Percentiles rank a stretch among this genome's conserved stretches.
Evolutionary conservation across 1,140 invertebrate species (phyloP).

Genomic region (Drosophila asahinai): DNA sequence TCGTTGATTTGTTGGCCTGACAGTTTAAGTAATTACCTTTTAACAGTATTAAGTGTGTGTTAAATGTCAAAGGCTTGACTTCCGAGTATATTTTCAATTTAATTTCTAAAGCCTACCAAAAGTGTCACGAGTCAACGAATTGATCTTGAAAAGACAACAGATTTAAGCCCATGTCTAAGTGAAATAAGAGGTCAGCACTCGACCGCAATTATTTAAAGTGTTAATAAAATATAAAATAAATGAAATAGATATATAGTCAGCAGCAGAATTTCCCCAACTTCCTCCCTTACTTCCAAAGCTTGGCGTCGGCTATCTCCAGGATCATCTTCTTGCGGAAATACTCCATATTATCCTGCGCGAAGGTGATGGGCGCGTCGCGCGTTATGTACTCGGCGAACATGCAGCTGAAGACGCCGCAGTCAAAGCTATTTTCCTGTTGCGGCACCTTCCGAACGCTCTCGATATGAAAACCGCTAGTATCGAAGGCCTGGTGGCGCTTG

Average conservation of each 20-base stretch:
- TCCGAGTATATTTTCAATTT: slow-evolving; percentile 14
- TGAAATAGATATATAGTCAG: not conserved
- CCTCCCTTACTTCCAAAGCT: slow-evolving; percentile 85
- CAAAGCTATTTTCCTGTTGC: slow-evolving; percentile 97
- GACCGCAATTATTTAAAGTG: slow-evolving; percentile 65
- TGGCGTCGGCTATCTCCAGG: slow-evolving; percentile 92
- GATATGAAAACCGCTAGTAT: slow-evolving; percentile 90
- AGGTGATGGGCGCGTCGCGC: slow-evolving; percentile 91
- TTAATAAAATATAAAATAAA: not conserved
- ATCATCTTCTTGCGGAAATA: slow-evolving; percentile 97
- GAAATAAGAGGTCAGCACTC: slow-evolving; percentile 15
- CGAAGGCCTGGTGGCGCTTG: slow-evolving; percentile 92
- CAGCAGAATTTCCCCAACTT: too few species aligned
- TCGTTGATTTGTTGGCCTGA: slow-evolving; percentile 25
- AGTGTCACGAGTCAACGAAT: slow-evolving; percentile 1
- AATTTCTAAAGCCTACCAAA: slow-evolving; percentile 5
- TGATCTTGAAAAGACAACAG: slow-evolving; percentile 19
- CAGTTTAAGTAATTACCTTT: slow-evolving; percentile 39
- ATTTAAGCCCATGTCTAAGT: slow-evolving; percentile 1
- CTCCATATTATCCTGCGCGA: slow-evolving; percentile 95
- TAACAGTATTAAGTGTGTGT: slow-evolving; percentile 26
- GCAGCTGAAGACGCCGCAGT: slow-evolving; percentile 99
- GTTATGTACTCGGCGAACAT: slow-evolving; percentile 97
- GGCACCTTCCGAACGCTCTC: slow-evolving; percentile 92
- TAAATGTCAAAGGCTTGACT: slow-evolving; percentile 23